These are phyloP conservation scores for Drosophila putrida DNA, from an alignment of 2,888 invertebrate species.

Conservation along the genomic window DNA sequence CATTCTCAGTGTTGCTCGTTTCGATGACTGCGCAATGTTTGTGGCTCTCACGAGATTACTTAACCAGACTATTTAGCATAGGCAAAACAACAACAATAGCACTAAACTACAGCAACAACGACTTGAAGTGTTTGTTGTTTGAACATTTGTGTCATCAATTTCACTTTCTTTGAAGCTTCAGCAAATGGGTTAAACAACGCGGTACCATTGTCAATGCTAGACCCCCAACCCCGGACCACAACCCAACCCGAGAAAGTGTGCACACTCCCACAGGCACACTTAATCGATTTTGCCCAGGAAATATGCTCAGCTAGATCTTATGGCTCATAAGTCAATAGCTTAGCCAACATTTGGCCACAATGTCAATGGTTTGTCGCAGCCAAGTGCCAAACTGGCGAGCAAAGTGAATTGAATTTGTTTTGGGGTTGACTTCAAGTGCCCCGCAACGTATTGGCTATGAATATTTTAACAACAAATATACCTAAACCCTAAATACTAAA, in stretches of 20 bases:
- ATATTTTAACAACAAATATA: slow-evolving; percentile 67
- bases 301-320: slow-evolving; percentile 17
- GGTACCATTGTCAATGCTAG: slow-evolving; percentile 46
- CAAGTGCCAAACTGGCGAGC: slow-evolving; percentile 29
- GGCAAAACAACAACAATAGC: slow-evolving; percentile 36
- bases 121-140: slow-evolving; percentile 63
- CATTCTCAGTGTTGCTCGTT: slow-evolving; percentile 62
- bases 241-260: slow-evolving; percentile 46
- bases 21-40: slow-evolving; percentile 76
- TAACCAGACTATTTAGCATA: slow-evolving; percentile 78
- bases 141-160: slow-evolving; percentile 82
- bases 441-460: slow-evolving; percentile 62
- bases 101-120: slow-evolving; percentile 12
- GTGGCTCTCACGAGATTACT: slow-evolving; percentile 78
- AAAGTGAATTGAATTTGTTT: slow-evolving; percentile 70
- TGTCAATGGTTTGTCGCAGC: slow-evolving; percentile 46
- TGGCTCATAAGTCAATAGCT: slow-evolving; percentile 50
- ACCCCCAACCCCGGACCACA: neutral
- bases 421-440: slow-evolving; percentile 51
- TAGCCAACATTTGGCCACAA: slow-evolving; percentile 51
- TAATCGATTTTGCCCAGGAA: slow-evolving; percentile 48
- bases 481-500: slow-evolving; percentile 8
- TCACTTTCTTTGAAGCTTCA: slow-evolving; percentile 77
- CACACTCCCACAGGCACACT: slow-evolving; percentile 65
- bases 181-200: slow-evolving; percentile 59